Evolutionary conservation across 2,113 vertebrate species (phyloP).

Genomic region (Synodontis membranacea): DNA sequence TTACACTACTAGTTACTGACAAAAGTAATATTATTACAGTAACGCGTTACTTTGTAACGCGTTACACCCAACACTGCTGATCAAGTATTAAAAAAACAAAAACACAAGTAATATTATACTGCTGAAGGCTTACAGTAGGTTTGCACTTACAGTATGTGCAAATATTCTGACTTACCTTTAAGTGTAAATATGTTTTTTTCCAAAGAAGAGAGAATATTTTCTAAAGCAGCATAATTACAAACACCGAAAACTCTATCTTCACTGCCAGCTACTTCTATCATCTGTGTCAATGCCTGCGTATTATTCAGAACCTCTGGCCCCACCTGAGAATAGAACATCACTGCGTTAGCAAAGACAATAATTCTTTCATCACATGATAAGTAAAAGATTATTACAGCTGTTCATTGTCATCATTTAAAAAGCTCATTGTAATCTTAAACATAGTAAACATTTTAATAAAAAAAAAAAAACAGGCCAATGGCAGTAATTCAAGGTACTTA

Average conservation of each 20-base stretch:
- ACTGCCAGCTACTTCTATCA: conserved; percentile 70
- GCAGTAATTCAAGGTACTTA: too few relatives aligned
- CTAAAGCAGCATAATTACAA: conserved; percentile 68
- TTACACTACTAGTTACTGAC: too few relatives aligned
- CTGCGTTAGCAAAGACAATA: not conserved
- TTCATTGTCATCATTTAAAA: too few relatives aligned
- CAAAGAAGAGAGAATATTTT: conserved; percentile 65
- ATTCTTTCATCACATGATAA: too few relatives aligned
- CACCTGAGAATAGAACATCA: conserved; percentile 63
- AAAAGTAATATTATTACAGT: too few relatives aligned
- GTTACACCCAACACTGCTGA: too few relatives aligned
- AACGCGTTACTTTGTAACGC: too few relatives aligned
- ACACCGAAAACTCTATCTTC: conserved; percentile 69
- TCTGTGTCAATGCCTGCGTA: conserved; percentile 12
- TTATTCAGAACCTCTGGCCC: conserved; percentile 58
- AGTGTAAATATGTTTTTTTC: conserved; percentile 62
- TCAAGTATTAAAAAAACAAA: too few relatives aligned
- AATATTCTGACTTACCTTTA: conserved; percentile 15
- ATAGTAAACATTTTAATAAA: too few relatives aligned
- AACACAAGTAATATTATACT: not conserved
- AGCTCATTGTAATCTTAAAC: too few relatives aligned
- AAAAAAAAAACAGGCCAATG: too few relatives aligned
- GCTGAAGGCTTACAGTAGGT: not conserved
- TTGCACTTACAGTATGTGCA: not conserved
- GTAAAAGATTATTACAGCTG: too few relatives aligned